Conservation (phyloP, 1,140 invertebrate species). For the Aporrectodea caliginosa region DNA sequence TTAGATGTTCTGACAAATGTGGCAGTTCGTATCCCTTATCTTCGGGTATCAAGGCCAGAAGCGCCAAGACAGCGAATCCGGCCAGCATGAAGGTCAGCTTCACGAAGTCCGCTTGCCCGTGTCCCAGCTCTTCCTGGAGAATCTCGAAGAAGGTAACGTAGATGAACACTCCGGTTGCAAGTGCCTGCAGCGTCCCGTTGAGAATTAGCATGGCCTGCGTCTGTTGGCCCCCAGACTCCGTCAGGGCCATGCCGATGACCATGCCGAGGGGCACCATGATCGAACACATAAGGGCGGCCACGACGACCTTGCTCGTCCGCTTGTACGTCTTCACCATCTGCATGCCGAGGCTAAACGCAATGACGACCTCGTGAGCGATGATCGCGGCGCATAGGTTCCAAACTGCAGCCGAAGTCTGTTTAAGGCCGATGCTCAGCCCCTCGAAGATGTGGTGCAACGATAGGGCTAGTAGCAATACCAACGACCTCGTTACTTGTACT, state of each 20-base stretch:
- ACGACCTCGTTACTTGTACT: slow-evolving; percentile 28
- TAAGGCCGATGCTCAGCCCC: slow-evolving; percentile 43
- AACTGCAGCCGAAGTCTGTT: slow-evolving; percentile 60
- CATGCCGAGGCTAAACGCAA: slow-evolving; percentile 64
- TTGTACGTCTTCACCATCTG: slow-evolving; percentile 59
- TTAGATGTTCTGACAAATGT: not conserved
- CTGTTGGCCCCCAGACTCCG: slow-evolving; percentile 44
- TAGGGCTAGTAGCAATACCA: slow-evolving; percentile 43
- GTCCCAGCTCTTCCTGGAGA: slow-evolving; percentile 15
- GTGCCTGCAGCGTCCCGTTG: slow-evolving; percentile 27
- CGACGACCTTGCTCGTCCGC: slow-evolving; percentile 59
- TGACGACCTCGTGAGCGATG: slow-evolving; percentile 67
- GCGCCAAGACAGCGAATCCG: slow-evolving; percentile 27
- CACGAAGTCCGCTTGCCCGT: slow-evolving; percentile 28
- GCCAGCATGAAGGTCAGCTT: slow-evolving; percentile 12
- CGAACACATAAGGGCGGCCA: slow-evolving; percentile 61
- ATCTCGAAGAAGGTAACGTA: slow-evolving; percentile 36
- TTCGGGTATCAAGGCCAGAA: slow-evolving; percentile 24
- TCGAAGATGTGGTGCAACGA: slow-evolving; percentile 46
- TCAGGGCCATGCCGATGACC: slow-evolving; percentile 61
- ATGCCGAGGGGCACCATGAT: slow-evolving; percentile 67
- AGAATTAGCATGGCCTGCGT: slow-evolving; percentile 39
- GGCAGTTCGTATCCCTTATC: not conserved
- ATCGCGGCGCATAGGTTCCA: slow-evolving; percentile 65
- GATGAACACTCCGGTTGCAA: slow-evolving; percentile 34